Evolutionary conservation across 2,888 invertebrate species (phyloP).

Genomic region (Elysia crispata): DNA sequence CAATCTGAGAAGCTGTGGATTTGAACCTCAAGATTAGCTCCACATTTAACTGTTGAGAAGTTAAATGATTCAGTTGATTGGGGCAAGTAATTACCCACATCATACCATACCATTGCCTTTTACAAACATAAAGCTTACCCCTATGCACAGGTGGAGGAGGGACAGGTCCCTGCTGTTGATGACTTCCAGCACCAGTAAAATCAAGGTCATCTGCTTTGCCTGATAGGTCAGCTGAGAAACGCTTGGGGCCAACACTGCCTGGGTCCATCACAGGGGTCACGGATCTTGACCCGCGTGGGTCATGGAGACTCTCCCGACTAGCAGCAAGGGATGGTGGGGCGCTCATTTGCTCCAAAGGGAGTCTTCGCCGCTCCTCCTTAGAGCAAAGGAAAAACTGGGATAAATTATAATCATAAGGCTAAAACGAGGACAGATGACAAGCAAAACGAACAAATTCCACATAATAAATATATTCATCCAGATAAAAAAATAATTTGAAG

Average conservation of each 20-base stretch:
- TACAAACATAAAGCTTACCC: slow-evolving; percentile 48
- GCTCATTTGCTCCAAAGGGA: slow-evolving; percentile 59
- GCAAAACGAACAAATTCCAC: too few relatives aligned
- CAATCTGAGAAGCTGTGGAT: too few relatives aligned
- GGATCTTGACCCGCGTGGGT: slow-evolving; percentile 64
- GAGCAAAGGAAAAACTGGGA: not conserved
- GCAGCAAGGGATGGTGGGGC: slow-evolving; percentile 76
- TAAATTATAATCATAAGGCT: not conserved
- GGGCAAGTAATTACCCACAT: too few relatives aligned
- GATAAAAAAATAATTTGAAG: too few relatives aligned
- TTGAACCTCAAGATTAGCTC: too few relatives aligned
- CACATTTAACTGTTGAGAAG: too few relatives aligned
- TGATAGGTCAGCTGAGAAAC: slow-evolving; percentile 73
- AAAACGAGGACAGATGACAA: not conserved
- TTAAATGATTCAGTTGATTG: too few relatives aligned
- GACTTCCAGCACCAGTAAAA: slow-evolving; percentile 49
- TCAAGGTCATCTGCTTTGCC: slow-evolving; percentile 66
- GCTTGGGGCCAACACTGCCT: slow-evolving; percentile 55
- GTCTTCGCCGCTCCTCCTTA: slow-evolving; percentile 48
- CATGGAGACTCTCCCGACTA: slow-evolving; percentile 71
- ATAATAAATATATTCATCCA: too few relatives aligned
- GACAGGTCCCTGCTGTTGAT: slow-evolving; percentile 50
- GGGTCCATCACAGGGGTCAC: slow-evolving; percentile 67
- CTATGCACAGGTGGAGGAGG: slow-evolving; percentile 48
- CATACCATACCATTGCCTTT: too few relatives aligned